Evolutionary conservation across 2,888 invertebrate species (phyloP), one percentile per base, ranked within the genome.

Genomic region (Lithophane socia): DNA sequence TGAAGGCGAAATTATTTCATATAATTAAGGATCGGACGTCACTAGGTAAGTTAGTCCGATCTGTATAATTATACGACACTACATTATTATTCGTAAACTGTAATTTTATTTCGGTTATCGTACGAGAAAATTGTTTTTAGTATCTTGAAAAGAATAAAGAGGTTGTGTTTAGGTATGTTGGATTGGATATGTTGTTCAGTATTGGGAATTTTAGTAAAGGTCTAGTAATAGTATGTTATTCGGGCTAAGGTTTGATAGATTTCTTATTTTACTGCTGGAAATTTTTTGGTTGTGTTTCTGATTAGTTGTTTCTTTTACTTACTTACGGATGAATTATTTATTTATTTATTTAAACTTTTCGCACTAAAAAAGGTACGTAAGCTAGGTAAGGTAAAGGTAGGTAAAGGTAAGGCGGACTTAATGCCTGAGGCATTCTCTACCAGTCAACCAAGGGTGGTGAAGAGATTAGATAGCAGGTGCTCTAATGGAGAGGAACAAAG

Each of bases 31-130:
- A n/a, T n/a, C n/a, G n/a, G n/a, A n/a, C n/a, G n/a, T n/a, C n/a
- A n/a, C n/a, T n/a, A n/a, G n/a, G n/a, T n/a, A n/a, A n/a, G n/a
- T n/a, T n/a, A n/a, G n/a, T n/a, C n/a, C n/a, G n/a, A n/a, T n/a
- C n/a, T n/a, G n/a, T n/a, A 77, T 79, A 80, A 75, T 79, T 82
- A 78, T 68, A 77, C 70, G 24, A 66, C 75, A 75, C 71, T 67
- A 77, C 42, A 75, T 68, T 81, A 84, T 58, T 61, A 81, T 82
- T 72, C 56, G 72, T 49, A 64, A 77, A 73, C 29, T 75, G 70
- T 82, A 75, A 84, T 82, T 80, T 88, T 79, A 60, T 77, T 82
- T 67, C 60, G 16, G 44, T 77, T 79, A 73, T 58, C 75, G 60
- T 61, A 16, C 5, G 7, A 47, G 16, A 24, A 66, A 75, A 61